Evolutionary conservation across 2,113 vertebrate genomes (phyloP).

Genomic region (Scatophagus argus): DNA sequence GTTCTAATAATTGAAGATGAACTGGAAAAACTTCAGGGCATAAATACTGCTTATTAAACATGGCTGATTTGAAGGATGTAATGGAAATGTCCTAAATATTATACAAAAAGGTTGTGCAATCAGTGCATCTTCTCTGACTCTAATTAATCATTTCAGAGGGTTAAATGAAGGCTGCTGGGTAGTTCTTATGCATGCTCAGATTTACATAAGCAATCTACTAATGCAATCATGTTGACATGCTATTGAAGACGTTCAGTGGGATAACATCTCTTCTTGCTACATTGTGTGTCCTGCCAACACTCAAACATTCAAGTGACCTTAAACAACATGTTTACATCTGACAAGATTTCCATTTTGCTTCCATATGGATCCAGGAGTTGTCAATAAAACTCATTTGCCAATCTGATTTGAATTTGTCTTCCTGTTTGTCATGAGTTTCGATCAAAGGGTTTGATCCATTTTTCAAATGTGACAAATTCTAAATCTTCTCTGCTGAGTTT

Average conservation of each 20-base stretch:
- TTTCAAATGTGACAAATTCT: neutral
- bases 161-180: constrained; percentile 58
- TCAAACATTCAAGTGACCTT: constrained; percentile 72
- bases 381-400: constrained; percentile 68
- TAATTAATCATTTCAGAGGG: neutral
- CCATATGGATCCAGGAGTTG: constrained; percentile 45
- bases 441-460: neutral
- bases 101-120: neutral
- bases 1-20: too few relatives aligned
- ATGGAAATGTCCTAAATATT: neutral
- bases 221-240: constrained; percentile 18
- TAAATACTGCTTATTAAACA: too few relatives aligned
- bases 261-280: constrained; percentile 27
- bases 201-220: constrained; percentile 33
- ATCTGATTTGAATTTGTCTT: neutral
- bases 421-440: neutral
- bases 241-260: constrained; percentile 36
- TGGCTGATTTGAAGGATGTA: too few relatives aligned
- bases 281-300: constrained; percentile 40
- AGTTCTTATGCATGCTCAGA: constrained; percentile 59
- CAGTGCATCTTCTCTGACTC: neutral
- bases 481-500: too few relatives aligned
- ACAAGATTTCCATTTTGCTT: constrained; percentile 51
- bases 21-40: too few relatives aligned
- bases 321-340: constrained; percentile 66